These are phyloP conservation scores for Melikaiella ostensackeni DNA, from an alignment of 2,888 invertebrate genomes.

Conservation along the genomic window DNA sequence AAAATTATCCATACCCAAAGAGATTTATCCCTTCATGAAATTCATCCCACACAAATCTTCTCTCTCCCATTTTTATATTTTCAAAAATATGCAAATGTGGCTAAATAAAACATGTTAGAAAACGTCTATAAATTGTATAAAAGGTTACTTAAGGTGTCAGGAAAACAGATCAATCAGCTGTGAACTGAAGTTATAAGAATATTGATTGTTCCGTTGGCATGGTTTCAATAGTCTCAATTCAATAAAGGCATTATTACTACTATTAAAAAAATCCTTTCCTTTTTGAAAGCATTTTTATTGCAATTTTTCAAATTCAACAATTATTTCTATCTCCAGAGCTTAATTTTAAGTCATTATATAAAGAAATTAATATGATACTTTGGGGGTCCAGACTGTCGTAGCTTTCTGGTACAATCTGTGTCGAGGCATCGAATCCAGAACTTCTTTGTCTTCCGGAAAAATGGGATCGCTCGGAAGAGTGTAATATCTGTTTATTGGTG, in stretches of 20 bases:
- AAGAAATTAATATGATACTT: background rate
- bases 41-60: slow-evolving; percentile 68
- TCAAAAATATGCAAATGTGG: background rate
- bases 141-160: background rate
- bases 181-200: slow-evolving; percentile 6
- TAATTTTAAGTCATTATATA: background rate
- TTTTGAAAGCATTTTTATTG: background rate
- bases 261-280: background rate
- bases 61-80: slow-evolving; percentile 57
- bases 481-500: slow-evolving; percentile 79
- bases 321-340: slow-evolving; percentile 11
- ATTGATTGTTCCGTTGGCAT: slow-evolving; percentile 38
- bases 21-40: slow-evolving; percentile 57
- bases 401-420: slow-evolving; percentile 37
- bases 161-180: background rate
- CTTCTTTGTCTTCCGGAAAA: slow-evolving; percentile 79
- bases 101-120: background rate
- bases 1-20: slow-evolving; percentile 58
- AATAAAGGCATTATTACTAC: too few species aligned
- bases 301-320: slow-evolving; percentile 26
- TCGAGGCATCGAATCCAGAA: slow-evolving; percentile 69
- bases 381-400: background rate
- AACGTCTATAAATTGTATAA: background rate
- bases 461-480: slow-evolving; percentile 79
- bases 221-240: slow-evolving; percentile 21